Conservation (phyloP, 2,113 vertebrate species). For the Amblyopsis rosae region DNA sequence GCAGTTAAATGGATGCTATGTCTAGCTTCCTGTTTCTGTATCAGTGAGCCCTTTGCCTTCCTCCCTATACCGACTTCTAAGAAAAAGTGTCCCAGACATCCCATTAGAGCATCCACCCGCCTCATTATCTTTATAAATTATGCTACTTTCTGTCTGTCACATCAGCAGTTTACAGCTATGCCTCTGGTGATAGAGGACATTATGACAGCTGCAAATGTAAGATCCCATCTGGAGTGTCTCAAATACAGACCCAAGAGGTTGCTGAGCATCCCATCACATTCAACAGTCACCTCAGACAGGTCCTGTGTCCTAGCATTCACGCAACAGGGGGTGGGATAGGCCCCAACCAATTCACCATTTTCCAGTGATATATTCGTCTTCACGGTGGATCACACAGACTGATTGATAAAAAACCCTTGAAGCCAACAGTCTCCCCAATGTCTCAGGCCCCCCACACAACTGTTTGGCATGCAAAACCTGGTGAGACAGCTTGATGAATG, state of each 20-base stretch:
- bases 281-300: slow-evolving; percentile 47
- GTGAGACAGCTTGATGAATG: no score
- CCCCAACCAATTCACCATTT: no score
- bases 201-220: slow-evolving; percentile 64
- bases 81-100: slow-evolving; percentile 48
- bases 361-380: no score
- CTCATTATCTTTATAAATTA: slow-evolving; percentile 76
- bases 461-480: no score
- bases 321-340: background rate
- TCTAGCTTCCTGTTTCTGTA: slow-evolving; percentile 49
- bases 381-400: no score
- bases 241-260: slow-evolving; percentile 47
- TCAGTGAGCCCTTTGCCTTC: slow-evolving; percentile 36
- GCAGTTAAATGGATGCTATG: slow-evolving; percentile 47
- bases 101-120: slow-evolving; percentile 63
- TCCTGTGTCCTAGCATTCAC: slow-evolving; percentile 40
- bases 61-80: slow-evolving; percentile 43
- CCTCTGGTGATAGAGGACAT: slow-evolving; percentile 62
- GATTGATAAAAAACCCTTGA: no score
- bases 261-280: slow-evolving; percentile 51
- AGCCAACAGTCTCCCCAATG: no score
- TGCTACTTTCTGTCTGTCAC: slow-evolving; percentile 57
- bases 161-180: slow-evolving; percentile 62
- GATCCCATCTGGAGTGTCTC: slow-evolving; percentile 70
- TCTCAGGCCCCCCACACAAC: no score